Percentiles rank a stretch among this genome's conserved stretches.
Evolutionary conservation across 2,888 invertebrate genomes (phyloP).

Genomic region (Dioctria linearis): DNA sequence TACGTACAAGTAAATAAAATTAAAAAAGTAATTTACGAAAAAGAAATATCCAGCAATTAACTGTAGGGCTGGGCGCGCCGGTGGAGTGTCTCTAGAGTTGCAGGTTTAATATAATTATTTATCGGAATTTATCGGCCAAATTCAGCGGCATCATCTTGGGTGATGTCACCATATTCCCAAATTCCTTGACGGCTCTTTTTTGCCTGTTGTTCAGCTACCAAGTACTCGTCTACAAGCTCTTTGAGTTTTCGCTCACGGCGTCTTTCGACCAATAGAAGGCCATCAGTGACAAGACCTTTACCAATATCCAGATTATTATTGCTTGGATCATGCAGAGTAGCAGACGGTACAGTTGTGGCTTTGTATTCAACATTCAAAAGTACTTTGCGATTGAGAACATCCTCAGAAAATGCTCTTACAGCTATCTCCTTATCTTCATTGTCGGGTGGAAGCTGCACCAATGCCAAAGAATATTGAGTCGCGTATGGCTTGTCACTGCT

Average conservation of each 20-base stretch:
- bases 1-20: conserved; percentile 39
- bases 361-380: conserved; percentile 86
- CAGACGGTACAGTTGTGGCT: conserved; percentile 65
- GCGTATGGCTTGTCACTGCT: conserved; percentile 85
- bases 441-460: conserved; percentile 88
- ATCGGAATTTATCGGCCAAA: conserved; percentile 67
- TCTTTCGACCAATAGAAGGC: conserved; percentile 85
- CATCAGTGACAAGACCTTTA: conserved; percentile 87
- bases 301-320: conserved; percentile 72
- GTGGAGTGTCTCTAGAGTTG: conserved; percentile 55
- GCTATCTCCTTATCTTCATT: conserved; percentile 88
- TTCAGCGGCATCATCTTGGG: conserved; percentile 70
- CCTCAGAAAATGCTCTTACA: conserved; percentile 76
- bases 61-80: conserved; percentile 21
- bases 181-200: conserved; percentile 89
- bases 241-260: conserved; percentile 86
- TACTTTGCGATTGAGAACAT: conserved; percentile 81
- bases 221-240: conserved; percentile 85
- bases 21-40: conserved; percentile 36
- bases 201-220: conserved; percentile 88
- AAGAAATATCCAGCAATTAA: conserved; percentile 8
- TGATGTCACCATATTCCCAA: conserved; percentile 99
- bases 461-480: conserved; percentile 88
- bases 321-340: conserved; percentile 68
- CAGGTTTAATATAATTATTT: conserved; percentile 36